Base-by-base conservation (phyloP, 1,140 invertebrate genomes). In the Archivesica marissinica region DNA sequence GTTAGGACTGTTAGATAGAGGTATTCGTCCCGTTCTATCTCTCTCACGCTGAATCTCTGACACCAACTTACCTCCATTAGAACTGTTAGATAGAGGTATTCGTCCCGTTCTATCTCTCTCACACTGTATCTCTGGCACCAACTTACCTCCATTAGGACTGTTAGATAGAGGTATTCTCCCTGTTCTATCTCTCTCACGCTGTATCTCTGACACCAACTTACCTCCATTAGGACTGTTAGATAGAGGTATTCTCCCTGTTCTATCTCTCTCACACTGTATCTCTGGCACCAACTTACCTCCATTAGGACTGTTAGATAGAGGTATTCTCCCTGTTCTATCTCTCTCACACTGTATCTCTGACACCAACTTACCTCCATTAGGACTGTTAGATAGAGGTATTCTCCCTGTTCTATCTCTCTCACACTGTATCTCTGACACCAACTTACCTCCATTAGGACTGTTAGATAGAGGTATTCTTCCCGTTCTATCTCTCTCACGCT, bases 381-480 rank as follows among this genome's bases (percentile, higher is more conserved):
- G 78, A 72, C 78, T 81, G 44, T 68, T 54, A 25, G 78, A 11
- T 44, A 81, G 33, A 41, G 78, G 78, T 39, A 81, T 81, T 50
- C 78, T 68, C 0, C 78, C 78, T 28, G 78, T 81, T 39, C 33
- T 81, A 28, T 78, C 76, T 39, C 56, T 64, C 28, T 64, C 76
- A 2, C 76, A 20, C 25, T 6, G 25, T 20, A 70, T 11, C 33
- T 72, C 66, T 72, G 35, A 17, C 0, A n/a, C n/a, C n/a, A n/a
- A n/a, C 38, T 70, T 56, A 81, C 78, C 78, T 70, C 78, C 78
- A 81, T 81, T 81, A 15, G 78, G 78, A 72, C 78, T 81, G 44
- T 68, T 54, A 25, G 78, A 11, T 44, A 81, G 33, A 41, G 78
- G 78, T 39, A 81, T 81, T 50, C 78, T 68, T 0, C 78, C 78